Evolutionary conservation across 2,888 invertebrate species (phyloP), one percentile per base, ranked within the genome.

Genomic region (Listrodromus nycthemerus): DNA sequence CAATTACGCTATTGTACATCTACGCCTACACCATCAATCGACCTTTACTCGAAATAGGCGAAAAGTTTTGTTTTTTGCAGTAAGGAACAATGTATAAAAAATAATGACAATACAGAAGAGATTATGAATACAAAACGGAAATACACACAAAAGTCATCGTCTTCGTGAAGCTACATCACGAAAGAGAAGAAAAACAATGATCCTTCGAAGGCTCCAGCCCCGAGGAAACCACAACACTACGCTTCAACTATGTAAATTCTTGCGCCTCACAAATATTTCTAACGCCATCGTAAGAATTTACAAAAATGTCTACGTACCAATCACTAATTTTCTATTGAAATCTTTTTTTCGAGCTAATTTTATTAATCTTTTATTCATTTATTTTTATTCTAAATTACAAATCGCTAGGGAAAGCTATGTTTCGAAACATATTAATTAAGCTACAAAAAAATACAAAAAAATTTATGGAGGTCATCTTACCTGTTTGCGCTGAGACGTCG

Each of bases 1-100:
- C 37, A 24, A 37, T 41, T 24, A 33, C 27, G 33, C 24, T 41
- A 66, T 63, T 74, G 52, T 67, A 61, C 65, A 41, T 63, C 41
- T 41, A 77, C 71, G 48, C 71, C 58, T 52, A 48, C 77, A 78
- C 73, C 82, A 78, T 73, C 67, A 61, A 82, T 76, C 66, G 66
- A 66, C 63, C 33, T 67, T 80, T 65, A 66, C 66, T 66, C 66
- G 55, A 69, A 74, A 63, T n/a, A 33, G 50, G 37, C 48, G 58
- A 52, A 58, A 5, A 37, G 37, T 61, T 13, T 21, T 55, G 13
- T 52, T 21, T 80, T 58, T 24, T 48, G 24, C 21, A 10, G 48
- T 61, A 37, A 24, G 19, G 33, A 74, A 63, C 33, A 21, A 13
- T 13, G 48, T 74, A 19, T 66, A 66, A 45, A 75, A 77, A 77